Base-by-base conservation (phyloP, 1,140 invertebrate genomes). In the Trissolcus basalis region DNA sequence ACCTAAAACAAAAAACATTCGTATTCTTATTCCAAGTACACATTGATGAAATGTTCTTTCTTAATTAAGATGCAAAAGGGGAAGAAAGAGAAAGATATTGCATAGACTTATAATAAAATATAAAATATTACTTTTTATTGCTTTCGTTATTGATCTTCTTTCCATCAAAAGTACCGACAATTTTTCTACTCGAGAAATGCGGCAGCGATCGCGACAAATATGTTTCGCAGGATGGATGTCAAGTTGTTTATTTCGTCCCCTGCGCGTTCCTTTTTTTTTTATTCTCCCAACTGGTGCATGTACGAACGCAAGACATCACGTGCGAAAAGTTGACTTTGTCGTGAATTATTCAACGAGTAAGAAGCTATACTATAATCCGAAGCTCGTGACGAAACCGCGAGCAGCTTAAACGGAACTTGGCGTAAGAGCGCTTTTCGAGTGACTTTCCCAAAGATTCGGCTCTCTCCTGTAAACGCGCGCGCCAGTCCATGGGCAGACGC, bases 1-100 rank as follows among this genome's bases (percentile, higher is more conserved):
- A 82, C 96, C 96, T 97, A 91, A 39, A 92, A 93, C 81, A 86
- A 83, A 27, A 27, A 27, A 3, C 19, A 27, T 27, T 27, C 19
- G 6, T 6, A 27, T 27, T n/a, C n/a, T 27, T 27, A 27, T 27
- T 87, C 82, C 82, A 53, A 67, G 49, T 54, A 51, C 48, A 15
- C 15, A 36, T 11, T 4, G 5, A 50, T 63, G 45, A 51, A 44
- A 2, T 44, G 43, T 11, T 49, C 6, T 19, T 14, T 19, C 47
- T n/a, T n/a, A 47, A 9, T 47, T 47, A 47, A 12, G 13, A 47
- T 9, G n/a, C n/a, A n/a, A 39, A 11, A 39, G 3, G 13, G 7
- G 6, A 11, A 45, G 11, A 13, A 39, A 39, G 9, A 4, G 36
- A n/a, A 39, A 39, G 36, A 9, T 39, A n/a, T n/a, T n/a, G n/a